These are phyloP conservation scores for Plecotus auritus DNA, from an alignment of 2,113 vertebrate species.

Conservation along the genomic window DNA sequence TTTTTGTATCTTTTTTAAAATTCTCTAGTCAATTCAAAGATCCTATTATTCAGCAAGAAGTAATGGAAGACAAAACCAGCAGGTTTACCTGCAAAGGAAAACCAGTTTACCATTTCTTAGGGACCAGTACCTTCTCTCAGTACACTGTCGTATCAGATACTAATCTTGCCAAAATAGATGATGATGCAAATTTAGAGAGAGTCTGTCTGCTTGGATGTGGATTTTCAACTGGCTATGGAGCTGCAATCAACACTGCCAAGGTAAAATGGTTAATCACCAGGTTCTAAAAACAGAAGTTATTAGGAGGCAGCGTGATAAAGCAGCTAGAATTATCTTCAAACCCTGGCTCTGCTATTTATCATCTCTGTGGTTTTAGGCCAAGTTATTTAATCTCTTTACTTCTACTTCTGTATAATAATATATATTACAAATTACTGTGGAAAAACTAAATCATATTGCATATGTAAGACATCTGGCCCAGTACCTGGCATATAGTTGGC, in stretches of 20 bases:
- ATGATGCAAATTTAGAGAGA: slow-evolving; percentile 84
- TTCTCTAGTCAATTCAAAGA: not conserved
- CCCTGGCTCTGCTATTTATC: not conserved
- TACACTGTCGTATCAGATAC: slow-evolving; percentile 85
- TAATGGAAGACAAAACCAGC: slow-evolving; percentile 76
- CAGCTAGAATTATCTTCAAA: not conserved
- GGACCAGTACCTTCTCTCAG: slow-evolving; percentile 86
- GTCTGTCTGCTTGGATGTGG: slow-evolving; percentile 88
- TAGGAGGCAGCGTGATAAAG: not conserved
- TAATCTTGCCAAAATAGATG: slow-evolving; percentile 82
- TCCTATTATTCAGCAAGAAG: slow-evolving; percentile 1
- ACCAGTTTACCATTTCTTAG: slow-evolving; percentile 83
- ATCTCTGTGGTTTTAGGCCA: not conserved
- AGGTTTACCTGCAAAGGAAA: slow-evolving; percentile 85
- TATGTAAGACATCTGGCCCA: not conserved
- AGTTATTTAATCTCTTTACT: not conserved
- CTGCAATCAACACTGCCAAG: slow-evolving; percentile 85
- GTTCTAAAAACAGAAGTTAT: not conserved
- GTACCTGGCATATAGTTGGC: not conserved
- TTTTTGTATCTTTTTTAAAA: not conserved
- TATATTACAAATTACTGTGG: not conserved
- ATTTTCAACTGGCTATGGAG: slow-evolving; percentile 86
- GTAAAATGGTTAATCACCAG: slow-evolving; percentile 53
- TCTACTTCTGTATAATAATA: not conserved
- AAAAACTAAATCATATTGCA: not conserved